Evolutionary conservation across 2,797 vertebrate genomes (phyloP).

Genomic region (Crocodylus rhombifer): DNA sequence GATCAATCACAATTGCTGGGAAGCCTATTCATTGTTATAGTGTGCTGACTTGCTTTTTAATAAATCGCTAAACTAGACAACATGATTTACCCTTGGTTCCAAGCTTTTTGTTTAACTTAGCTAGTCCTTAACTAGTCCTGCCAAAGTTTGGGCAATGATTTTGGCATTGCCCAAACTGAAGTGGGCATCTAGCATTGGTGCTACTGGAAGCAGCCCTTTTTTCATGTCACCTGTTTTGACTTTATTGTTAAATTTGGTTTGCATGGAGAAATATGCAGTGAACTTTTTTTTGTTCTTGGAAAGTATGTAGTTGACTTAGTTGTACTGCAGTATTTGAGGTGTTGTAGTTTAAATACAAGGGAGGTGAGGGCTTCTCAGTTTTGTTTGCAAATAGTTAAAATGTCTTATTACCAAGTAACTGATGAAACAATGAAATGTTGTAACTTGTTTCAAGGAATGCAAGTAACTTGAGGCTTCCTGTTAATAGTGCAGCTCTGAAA

Average conservation of each 20-base stretch:
- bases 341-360: neutral
- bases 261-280: neutral
- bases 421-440: neutral
- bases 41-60: neutral
- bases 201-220: neutral
- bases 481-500: constrained; percentile 17
- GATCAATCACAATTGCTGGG: neutral
- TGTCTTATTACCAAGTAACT: constrained; percentile 21
- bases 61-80: neutral
- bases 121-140: neutral
- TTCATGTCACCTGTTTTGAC: neutral
- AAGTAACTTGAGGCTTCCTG: constrained; percentile 47
- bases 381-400: neutral
- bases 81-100: neutral
- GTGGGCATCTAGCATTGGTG: neutral
- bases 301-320: neutral
- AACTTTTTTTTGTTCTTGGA: neutral
- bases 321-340: no score
- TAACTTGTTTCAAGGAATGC: constrained; percentile 35
- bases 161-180: neutral
- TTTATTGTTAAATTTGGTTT: neutral
- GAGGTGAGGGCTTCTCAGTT: neutral
- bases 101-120: neutral
- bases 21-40: neutral
- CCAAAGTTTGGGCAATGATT: neutral